Percentiles rank a stretch among this genome's conserved stretches.
These are phyloP conservation scores for Acanthurus leucopareius DNA, from an alignment of 2,797 vertebrate species.

Conservation along the genomic window DNA sequence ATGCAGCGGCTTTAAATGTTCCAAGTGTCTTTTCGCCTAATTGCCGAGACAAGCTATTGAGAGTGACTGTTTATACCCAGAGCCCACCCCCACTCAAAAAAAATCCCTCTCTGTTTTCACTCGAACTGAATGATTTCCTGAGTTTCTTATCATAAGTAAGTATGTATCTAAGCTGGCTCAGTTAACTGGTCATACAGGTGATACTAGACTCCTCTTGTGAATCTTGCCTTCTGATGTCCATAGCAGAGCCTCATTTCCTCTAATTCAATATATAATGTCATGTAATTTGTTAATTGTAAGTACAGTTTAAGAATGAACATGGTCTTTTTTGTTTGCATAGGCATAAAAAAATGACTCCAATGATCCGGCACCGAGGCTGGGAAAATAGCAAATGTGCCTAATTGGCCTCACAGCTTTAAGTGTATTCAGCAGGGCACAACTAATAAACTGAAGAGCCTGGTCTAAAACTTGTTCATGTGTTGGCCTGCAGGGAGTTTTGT, in stretches of 20 bases:
- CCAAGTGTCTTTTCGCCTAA: constrained; percentile 51
- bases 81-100: background rate
- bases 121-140: constrained; percentile 3
- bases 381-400: constrained; percentile 57
- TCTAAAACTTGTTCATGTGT: constrained; percentile 39
- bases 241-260: background rate
- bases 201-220: constrained; percentile 16
- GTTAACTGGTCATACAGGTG: constrained; percentile 21
- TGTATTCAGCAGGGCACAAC: constrained; percentile 63
- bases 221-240: constrained; percentile 19
- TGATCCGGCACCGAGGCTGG: constrained; percentile 33
- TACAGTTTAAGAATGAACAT: constrained; percentile 43
- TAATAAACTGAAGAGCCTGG: constrained; percentile 58
- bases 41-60: constrained; percentile 29
- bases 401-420: constrained; percentile 65
- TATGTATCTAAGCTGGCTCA: constrained; percentile 2
- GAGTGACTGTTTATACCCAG: constrained; percentile 19
- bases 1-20: constrained; percentile 36
- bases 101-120: background rate
- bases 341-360: constrained; percentile 35
- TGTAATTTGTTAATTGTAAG: constrained; percentile 55
- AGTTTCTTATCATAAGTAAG: constrained; percentile 13
- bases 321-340: constrained; percentile 55
- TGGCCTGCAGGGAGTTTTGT: constrained; percentile 31
- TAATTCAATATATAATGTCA: constrained; percentile 54